A percentile compares a stretch with the other conserved stretches of the same genome.
These are phyloP conservation scores for Drosophila quadrilineata DNA, from an alignment of 1,140 invertebrate genomes.

Conservation along the genomic window DNA sequence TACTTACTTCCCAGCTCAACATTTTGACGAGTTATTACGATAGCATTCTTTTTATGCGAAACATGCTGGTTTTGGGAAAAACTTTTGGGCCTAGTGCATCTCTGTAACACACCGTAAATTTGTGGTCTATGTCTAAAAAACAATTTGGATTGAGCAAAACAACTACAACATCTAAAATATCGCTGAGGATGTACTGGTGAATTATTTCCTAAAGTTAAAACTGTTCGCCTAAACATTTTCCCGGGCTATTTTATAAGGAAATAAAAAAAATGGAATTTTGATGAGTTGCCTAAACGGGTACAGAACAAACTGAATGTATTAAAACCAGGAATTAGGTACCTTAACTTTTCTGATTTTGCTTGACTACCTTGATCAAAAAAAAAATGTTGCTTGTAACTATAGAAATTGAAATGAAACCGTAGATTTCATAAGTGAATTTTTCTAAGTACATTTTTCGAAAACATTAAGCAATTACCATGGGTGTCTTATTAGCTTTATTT, in stretches of 20 bases:
- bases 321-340: too few relatives aligned
- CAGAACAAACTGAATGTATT: too few relatives aligned
- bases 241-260: conserved; percentile 1
- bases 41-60: not conserved
- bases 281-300: too few relatives aligned
- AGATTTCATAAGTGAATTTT: too few relatives aligned
- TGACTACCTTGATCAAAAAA: too few relatives aligned
- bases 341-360: too few relatives aligned
- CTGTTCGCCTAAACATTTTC: conserved; percentile 13
- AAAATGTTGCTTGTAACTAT: too few relatives aligned
- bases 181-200: conserved; percentile 5
- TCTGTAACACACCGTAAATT: conserved; percentile 1
- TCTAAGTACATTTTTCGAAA: too few relatives aligned
- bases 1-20: not conserved
- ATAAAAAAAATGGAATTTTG: too few relatives aligned
- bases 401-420: too few relatives aligned
- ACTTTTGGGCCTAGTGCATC: not conserved
- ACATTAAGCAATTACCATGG: too few relatives aligned
- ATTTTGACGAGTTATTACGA: not conserved
- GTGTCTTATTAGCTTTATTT: too few relatives aligned
- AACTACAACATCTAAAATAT: conserved; percentile 2
- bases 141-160: not conserved
- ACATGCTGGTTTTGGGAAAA: conserved; percentile 1
- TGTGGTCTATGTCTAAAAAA: not conserved
- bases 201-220: conserved; percentile 10